These are phyloP conservation scores for Oithona nana DNA, from an alignment of 2,888 invertebrate species.

Conservation along the genomic window DNA sequence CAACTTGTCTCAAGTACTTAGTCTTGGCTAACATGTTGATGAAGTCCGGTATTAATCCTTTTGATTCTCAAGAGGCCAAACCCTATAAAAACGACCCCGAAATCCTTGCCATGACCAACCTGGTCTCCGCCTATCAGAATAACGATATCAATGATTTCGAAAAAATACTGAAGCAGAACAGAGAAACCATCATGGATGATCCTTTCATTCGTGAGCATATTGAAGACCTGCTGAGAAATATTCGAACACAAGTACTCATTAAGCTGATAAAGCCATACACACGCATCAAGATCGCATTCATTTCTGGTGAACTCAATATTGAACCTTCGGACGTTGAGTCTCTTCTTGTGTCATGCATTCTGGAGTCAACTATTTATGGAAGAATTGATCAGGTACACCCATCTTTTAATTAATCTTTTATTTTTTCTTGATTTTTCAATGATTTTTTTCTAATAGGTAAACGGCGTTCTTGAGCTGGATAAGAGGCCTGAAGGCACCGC, in stretches of 20 bases:
- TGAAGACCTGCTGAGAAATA: conserved; percentile 85
- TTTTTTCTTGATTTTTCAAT: neutral
- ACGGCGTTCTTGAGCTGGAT: conserved; percentile 74
- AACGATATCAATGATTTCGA: conserved; percentile 98
- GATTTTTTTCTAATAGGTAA: conserved; percentile 35
- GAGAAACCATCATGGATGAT: conserved; percentile 95
- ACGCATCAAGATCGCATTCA: conserved; percentile 89
- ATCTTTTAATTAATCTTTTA: neutral
- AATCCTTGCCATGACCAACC: conserved; percentile 95
- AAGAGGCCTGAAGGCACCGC: conserved; percentile 59
- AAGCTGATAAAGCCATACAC: conserved; percentile 96
- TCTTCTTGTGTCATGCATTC: conserved; percentile 85
- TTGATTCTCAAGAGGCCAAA: conserved; percentile 98
- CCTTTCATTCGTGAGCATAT: conserved; percentile 97
- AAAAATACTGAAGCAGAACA: conserved; percentile 76
- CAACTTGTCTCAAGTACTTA: conserved; percentile 91
- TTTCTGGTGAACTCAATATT: conserved; percentile 82
- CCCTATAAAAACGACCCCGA: conserved; percentile 99
- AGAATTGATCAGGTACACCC: conserved; percentile 39
- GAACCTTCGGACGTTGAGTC: conserved; percentile 88
- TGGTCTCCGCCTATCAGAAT: conserved; percentile 86
- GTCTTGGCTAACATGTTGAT: conserved; percentile 98
- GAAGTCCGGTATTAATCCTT: conserved; percentile 98
- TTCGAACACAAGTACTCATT: conserved; percentile 88
- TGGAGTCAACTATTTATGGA: conserved; percentile 64